These are phyloP conservation scores for Armadillidium nasatum DNA, from an alignment of 1,140 invertebrate genomes.

Conservation along the genomic window DNA sequence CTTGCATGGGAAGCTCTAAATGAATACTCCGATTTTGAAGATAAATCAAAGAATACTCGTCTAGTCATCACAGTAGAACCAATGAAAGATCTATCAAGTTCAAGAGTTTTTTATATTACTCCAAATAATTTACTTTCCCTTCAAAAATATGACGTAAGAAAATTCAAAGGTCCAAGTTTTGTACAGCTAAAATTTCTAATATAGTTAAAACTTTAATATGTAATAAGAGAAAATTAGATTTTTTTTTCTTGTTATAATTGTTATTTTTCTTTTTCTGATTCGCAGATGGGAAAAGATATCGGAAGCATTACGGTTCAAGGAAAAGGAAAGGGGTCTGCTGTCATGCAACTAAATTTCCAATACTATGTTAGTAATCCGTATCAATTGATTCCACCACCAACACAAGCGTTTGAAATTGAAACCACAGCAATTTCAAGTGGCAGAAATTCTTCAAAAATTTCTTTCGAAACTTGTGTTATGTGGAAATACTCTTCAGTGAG, in stretches of 20 bases:
- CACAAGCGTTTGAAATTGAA: conserved; percentile 69
- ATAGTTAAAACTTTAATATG: neutral
- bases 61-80: conserved; percentile 76
- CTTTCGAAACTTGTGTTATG: conserved; percentile 46
- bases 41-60: conserved; percentile 79
- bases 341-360: conserved; percentile 87
- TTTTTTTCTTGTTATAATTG: neutral
- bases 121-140: neutral
- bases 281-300: conserved; percentile 53
- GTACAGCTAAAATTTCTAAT: neutral
- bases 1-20: conserved; percentile 57
- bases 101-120: neutral
- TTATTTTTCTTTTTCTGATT: no score
- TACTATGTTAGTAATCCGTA: conserved; percentile 84
- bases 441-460: conserved; percentile 1
- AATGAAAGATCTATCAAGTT: neutral
- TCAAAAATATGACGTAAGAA: neutral
- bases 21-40: conserved; percentile 78
- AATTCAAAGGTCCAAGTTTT: neutral
- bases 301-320: conserved; percentile 85
- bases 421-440: conserved; percentile 54
- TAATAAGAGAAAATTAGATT: neutral
- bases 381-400: conserved; percentile 78
- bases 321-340: conserved; percentile 82
- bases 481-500: conserved; percentile 76